Conservation (phyloP, 2,888 invertebrate species). For the Congeria kusceri region DNA sequence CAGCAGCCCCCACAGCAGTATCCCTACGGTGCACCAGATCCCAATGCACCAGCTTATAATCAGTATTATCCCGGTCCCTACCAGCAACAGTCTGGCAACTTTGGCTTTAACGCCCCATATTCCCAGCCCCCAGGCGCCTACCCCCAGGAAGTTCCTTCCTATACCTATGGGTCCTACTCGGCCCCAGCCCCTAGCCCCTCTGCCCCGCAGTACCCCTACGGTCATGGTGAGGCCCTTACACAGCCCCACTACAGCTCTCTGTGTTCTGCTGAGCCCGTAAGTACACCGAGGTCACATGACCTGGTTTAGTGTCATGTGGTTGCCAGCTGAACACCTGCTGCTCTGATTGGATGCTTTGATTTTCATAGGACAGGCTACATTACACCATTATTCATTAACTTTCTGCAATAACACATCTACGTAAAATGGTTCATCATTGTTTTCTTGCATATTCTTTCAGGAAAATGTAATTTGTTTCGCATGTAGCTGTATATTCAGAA, state of each 20-base stretch:
- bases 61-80: conserved; percentile 17
- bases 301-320: conserved; percentile 19
- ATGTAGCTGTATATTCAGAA: too few species aligned
- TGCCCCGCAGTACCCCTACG: conserved; percentile 54
- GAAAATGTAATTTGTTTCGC: too few species aligned
- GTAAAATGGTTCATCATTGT: too few species aligned
- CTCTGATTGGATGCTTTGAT: conserved; percentile 19
- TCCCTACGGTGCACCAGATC: conserved; percentile 2
- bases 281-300: conserved; percentile 34
- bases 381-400: too few species aligned
- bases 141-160: not conserved
- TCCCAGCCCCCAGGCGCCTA: not conserved
- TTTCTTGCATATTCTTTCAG: too few species aligned
- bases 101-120: conserved; percentile 28
- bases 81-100: conserved; percentile 18
- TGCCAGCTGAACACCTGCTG: conserved; percentile 46
- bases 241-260: conserved; percentile 46
- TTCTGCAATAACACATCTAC: too few species aligned
- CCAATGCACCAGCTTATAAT: too few species aligned
- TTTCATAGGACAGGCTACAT: not conserved
- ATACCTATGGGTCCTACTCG: conserved; percentile 17
- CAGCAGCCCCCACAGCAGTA: conserved; percentile 23
- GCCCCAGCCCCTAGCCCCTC: conserved; percentile 21
- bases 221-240: conserved; percentile 61
- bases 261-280: conserved; percentile 58